These are phyloP conservation scores for Drosophila subpulchrella DNA, from an alignment of 1,140 invertebrate genomes.

Conservation along the genomic window DNA sequence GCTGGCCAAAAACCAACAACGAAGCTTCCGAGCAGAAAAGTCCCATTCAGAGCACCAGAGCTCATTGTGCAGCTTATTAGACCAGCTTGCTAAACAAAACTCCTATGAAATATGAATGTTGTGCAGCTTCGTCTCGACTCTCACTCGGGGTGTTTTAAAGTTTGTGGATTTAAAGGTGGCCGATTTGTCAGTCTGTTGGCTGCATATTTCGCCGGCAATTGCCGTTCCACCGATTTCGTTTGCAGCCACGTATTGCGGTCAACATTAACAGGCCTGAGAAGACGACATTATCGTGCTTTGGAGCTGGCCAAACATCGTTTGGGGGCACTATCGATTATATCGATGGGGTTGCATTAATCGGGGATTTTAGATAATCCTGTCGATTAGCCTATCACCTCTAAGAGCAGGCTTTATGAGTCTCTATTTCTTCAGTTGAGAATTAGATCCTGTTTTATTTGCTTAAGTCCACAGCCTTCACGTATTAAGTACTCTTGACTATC, in stretches of 20 bases:
- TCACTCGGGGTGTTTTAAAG: constrained; percentile 1
- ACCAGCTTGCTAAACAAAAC: constrained; percentile 22
- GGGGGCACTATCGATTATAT: background rate
- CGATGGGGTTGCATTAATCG: no score
- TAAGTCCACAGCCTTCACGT: no score
- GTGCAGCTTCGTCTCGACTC: background rate
- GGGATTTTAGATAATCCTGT: background rate
- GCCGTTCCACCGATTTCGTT: constrained; percentile 35
- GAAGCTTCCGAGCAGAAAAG: background rate
- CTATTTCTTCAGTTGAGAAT: no score
- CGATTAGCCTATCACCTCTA: no score
- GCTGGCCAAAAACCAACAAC: background rate
- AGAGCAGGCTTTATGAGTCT: no score
- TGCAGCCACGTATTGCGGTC: constrained; percentile 67
- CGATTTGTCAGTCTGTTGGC: constrained; percentile 37
- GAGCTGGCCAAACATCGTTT: background rate
- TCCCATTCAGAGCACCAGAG: background rate
- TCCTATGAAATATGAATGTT: constrained; percentile 30
- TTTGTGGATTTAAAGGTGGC: constrained; percentile 13
- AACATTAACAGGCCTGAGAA: constrained; percentile 54
- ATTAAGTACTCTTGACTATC: no score
- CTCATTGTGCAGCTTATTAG: constrained; percentile 35
- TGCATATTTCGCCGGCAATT: constrained; percentile 43
- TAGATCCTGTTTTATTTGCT: no score
- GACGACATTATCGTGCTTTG: constrained; percentile 4